Base-by-base conservation (phyloP, 1,140 invertebrate species). In the Drosophila hydei region DNA sequence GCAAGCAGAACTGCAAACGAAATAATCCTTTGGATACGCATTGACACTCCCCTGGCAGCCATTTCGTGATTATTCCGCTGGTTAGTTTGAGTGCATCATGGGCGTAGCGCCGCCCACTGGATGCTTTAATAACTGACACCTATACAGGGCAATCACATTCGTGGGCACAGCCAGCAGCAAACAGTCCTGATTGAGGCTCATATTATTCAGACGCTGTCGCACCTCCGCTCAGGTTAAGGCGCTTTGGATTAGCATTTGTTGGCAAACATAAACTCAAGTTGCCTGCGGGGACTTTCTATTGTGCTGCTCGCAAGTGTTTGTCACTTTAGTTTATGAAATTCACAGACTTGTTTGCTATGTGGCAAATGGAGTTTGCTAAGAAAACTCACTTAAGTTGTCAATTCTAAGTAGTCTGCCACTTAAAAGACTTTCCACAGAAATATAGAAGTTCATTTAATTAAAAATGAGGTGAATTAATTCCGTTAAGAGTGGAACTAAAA, bases 61-160 rank as follows among this genome's bases (percentile, higher is more conserved):
- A 71, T 73, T 69, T 67, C 45, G 67, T 68, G 70, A 87, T 85
- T 80, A 81, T 81, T 67, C 72, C 62, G 55, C 62, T 52, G 61
- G 77, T 68, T 67, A 59, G 48, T 36, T 62, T 48, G 25, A 56
- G 36, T 27, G 14, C 4, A 59, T 14, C 18, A 6, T 23, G 51
- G 27, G 38, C 36, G n/a, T 36, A 25, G 2, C 19, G 4, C 45
- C 11, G n/a, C 21, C 50, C 69, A 52, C 23, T 47, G 63, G 40
- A 33, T 52, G 63, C 69, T 75, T 77, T 81, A 77, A 85, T 77
- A 69, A 47, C 65, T 75, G 74, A 85, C 77, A 87, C 81, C 77
- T 85, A 74, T 77, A 77, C 77, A 42, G 48, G 63, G 64, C 77
- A 87, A 72, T 81, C 70, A 72, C 77, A 77, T 52, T 45, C 19